phyloP scores from a whole-genome alignment of 2,888 invertebrate genomes.

The Leptopilina drosophilae region DNA sequence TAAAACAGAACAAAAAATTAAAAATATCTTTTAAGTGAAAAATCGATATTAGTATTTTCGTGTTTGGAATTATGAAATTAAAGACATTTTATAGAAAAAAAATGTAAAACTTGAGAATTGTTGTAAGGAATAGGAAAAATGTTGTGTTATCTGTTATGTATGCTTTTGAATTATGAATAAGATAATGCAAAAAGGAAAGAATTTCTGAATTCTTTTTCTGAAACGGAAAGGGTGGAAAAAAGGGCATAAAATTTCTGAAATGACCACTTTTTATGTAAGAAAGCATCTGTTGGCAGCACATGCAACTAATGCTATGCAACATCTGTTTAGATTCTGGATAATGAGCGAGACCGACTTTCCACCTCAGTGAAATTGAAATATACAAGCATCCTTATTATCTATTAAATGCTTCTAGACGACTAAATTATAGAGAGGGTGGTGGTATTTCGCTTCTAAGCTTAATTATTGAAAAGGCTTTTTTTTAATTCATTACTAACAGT shows the following conservation, averaged over 20 bases:
- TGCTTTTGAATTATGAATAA: too few species aligned
- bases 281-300: constrained; percentile 32
- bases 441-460: not conserved
- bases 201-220: not conserved
- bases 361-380: constrained; percentile 29
- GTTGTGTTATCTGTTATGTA: too few species aligned
- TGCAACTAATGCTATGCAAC: constrained; percentile 35
- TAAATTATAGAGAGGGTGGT: constrained; percentile 17
- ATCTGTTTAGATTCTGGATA: constrained; percentile 39
- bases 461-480: not conserved
- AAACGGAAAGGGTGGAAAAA: not conserved
- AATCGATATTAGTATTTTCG: too few species aligned
- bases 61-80: too few species aligned
- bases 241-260: constrained; percentile 8
- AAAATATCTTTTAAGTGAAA: too few species aligned
- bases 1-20: constrained; percentile 4
- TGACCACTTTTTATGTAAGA: constrained; percentile 27
- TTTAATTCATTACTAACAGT: not conserved
- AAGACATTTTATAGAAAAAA: too few species aligned
- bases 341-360: constrained; percentile 34
- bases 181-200: not conserved
- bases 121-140: too few species aligned
- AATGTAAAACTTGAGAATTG: too few species aligned
- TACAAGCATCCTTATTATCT: constrained; percentile 27
- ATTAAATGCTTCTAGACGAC: constrained; percentile 31